Conservation (phyloP, 2,113 vertebrate species). For the Sialia sialis region DNA sequence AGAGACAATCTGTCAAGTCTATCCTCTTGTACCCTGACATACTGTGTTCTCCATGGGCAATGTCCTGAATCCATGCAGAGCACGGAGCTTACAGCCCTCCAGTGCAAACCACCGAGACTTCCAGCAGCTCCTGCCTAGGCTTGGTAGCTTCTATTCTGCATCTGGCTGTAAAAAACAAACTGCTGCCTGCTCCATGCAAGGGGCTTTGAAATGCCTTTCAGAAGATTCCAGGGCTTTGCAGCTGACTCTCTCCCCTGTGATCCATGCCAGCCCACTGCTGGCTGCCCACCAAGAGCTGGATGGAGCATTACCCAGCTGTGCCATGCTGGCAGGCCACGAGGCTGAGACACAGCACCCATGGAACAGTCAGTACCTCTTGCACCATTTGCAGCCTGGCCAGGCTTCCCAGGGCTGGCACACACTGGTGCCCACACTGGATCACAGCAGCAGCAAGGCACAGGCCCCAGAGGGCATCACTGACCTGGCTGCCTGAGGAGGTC, state of each 20-base stretch:
- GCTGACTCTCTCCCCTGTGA: background rate
- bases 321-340: background rate
- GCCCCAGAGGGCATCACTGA: background rate
- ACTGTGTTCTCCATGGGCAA: background rate
- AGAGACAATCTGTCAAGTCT: background rate
- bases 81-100: background rate
- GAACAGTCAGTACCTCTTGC: background rate
- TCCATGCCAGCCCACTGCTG: background rate
- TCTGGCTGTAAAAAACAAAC: background rate
- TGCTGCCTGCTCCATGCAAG: background rate
- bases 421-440: rapidly evolving
- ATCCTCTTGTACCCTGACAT: background rate
- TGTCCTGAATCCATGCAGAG: background rate
- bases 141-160: background rate
- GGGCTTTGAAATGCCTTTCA: background rate
- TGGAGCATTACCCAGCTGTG: background rate
- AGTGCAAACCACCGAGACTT: rapidly evolving
- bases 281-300: background rate
- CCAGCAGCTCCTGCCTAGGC: background rate
- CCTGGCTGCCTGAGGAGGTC: rapidly evolving
- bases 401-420: background rate
- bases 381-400: background rate
- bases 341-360: background rate
- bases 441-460: rapidly evolving
- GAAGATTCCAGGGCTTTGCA: background rate